phyloP scores from a whole-genome alignment of 2,797 vertebrate species.

The Malacoraja senta region DNA sequence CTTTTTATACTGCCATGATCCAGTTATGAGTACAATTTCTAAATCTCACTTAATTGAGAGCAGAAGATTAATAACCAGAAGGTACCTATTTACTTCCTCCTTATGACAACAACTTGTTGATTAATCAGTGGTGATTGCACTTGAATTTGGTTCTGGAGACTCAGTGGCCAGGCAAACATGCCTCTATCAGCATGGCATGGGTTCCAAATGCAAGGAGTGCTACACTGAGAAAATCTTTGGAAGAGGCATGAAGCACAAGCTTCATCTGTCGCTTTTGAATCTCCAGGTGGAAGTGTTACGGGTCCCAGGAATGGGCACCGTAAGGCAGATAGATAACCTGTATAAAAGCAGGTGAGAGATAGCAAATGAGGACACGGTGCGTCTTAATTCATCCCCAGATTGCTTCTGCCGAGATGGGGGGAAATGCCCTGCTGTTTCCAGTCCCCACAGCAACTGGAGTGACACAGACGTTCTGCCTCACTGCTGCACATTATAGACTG shows the following conservation, averaged over 20 bases:
- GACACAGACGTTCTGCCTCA: too few species aligned
- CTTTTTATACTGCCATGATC: conserved; percentile 2
- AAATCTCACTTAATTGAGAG: neutral
- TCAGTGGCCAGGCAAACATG: neutral
- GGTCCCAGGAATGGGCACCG: too few species aligned
- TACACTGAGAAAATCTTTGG: neutral
- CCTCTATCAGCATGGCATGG: neutral
- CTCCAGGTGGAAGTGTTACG: too few species aligned
- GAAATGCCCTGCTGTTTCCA: too few species aligned
- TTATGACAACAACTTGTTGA: neutral
- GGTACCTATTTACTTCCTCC: neutral
- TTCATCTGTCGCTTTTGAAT: neutral
- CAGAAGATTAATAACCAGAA: neutral
- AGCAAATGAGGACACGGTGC: too few species aligned
- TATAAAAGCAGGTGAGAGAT: too few species aligned
- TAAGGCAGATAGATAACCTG: too few species aligned
- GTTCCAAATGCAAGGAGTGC: neutral
- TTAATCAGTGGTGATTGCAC: neutral
- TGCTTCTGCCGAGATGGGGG: too few species aligned
- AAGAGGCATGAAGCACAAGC: neutral
- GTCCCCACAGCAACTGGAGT: too few species aligned
- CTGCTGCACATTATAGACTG: too few species aligned
- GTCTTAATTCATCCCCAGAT: too few species aligned
- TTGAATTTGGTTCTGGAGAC: neutral
- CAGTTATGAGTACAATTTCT: neutral